A percentile compares a stretch with the other conserved stretches of the same genome.
These are phyloP conservation scores for Ricordea florida DNA, from an alignment of 92 coral and sea anemone genomes.

Conservation along the genomic window DNA sequence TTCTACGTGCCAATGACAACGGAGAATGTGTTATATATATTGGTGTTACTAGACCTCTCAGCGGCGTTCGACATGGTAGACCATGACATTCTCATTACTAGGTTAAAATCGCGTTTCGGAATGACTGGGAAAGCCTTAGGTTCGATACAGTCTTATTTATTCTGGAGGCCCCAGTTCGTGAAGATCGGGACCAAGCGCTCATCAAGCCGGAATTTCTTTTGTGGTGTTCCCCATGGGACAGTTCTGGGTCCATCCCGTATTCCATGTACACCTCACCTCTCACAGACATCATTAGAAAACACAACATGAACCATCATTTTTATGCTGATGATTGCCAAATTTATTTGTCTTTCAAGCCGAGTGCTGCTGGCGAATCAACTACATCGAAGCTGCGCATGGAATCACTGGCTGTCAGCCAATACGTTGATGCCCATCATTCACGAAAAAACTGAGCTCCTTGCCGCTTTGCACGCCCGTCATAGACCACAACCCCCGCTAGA, in stretches of 20 bases:
- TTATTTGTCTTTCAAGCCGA: too few relatives aligned
- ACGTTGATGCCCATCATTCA: constrained; percentile 1
- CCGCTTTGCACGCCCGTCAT: neutral
- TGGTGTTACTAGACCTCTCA: constrained; percentile 31
- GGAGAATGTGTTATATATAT: constrained; percentile 7
- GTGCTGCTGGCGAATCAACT: too few relatives aligned
- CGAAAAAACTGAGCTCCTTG: constrained; percentile 10
- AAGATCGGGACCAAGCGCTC: too few relatives aligned
- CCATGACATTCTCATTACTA: constrained; percentile 10
- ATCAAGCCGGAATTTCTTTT: too few relatives aligned
- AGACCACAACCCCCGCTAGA: constrained; percentile 5
- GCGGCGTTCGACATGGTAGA: constrained; percentile 46
- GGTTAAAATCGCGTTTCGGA: too few relatives aligned
- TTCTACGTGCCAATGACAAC: constrained; percentile 29
- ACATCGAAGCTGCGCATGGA: too few relatives aligned
- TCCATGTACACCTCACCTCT: constrained; percentile 32
- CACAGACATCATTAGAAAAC: neutral
- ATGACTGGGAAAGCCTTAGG: too few relatives aligned
- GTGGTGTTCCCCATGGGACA: too few relatives aligned
- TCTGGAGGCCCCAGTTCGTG: constrained; percentile 5
- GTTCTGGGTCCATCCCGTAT: constrained; percentile 28
- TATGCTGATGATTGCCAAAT: too few relatives aligned
- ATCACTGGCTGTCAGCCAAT: constrained; percentile 4
- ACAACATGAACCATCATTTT: neutral
- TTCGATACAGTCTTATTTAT: constrained; percentile 42